A percentile compares a stretch with the other conserved stretches of the same genome.
Evolutionary conservation across 2,797 vertebrate species (phyloP).

Genomic region (Eleutherodactylus coqui): DNA sequence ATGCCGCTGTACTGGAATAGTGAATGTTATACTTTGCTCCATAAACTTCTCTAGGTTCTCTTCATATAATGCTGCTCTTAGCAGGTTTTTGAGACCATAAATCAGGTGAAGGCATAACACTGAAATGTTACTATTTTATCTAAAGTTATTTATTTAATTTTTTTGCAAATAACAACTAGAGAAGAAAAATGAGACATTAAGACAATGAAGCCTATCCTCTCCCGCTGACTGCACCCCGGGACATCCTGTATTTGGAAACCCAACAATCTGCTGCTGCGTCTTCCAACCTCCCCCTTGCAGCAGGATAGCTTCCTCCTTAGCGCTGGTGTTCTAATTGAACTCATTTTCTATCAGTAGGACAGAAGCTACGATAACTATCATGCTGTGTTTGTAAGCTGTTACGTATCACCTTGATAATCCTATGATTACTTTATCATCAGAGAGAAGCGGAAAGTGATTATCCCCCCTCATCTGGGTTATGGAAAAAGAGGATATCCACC

Average conservation of each 20-base stretch:
- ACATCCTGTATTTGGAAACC: neutral
- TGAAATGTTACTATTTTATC: neutral
- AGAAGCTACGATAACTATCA: neutral
- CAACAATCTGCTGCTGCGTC: slow-evolving; percentile 5
- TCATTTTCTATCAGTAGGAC: slow-evolving; percentile 25
- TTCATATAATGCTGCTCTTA: too few relatives aligned
- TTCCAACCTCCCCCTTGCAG: neutral
- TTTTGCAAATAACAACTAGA: neutral
- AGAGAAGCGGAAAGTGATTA: slow-evolving; percentile 92
- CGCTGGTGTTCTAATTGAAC: neutral
- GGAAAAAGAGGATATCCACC: slow-evolving; percentile 94
- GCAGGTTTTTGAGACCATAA: too few relatives aligned
- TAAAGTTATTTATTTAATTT: neutral
- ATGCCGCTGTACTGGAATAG: too few relatives aligned
- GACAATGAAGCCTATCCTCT: neutral
- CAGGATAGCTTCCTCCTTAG: slow-evolving; percentile 7
- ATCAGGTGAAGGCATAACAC: neutral
- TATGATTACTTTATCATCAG: slow-evolving; percentile 70
- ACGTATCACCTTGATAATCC: neutral
- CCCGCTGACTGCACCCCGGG: neutral
- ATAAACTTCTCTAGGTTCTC: too few relatives aligned
- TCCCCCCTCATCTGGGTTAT: slow-evolving; percentile 92
- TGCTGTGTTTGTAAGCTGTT: slow-evolving; percentile 27
- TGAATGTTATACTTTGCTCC: too few relatives aligned
- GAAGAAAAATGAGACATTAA: neutral